Conservation (phyloP, 2,113 vertebrate genomes). For the Megaceryle maxima region DNA sequence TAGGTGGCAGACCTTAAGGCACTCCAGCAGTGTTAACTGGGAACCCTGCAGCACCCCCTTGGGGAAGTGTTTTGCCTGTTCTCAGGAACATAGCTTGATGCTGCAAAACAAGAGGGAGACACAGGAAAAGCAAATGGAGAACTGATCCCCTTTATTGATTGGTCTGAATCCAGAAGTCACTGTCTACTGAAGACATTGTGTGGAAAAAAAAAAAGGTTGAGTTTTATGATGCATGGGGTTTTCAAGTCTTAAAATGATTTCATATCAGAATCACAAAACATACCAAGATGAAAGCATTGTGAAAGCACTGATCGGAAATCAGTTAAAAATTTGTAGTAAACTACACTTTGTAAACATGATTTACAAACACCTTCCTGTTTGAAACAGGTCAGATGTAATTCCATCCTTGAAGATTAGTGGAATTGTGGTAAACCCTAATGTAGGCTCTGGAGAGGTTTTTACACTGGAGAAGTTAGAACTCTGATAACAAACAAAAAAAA, state of each 20-base stretch:
- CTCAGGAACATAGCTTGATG: background rate
- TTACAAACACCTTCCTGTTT: constrained; percentile 56
- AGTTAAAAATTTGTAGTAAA: constrained; percentile 51
- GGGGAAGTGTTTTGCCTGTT: background rate
- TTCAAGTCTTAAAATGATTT: constrained; percentile 83
- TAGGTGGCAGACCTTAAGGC: background rate
- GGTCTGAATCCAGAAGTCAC: constrained; percentile 85
- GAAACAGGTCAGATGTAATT: constrained; percentile 56
- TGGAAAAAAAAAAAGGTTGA: constrained; percentile 70
- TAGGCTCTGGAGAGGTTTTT: constrained; percentile 58
- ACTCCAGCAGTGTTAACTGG: background rate
- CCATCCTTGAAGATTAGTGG: constrained; percentile 34
- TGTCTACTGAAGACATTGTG: constrained; percentile 84
- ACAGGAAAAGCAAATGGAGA: constrained; percentile 72
- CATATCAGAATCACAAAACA: constrained; percentile 57
- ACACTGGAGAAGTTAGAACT: constrained; percentile 15
- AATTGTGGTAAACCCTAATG: constrained; percentile 51
- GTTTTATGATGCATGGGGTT: constrained; percentile 78
- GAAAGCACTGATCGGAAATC: constrained; percentile 53
- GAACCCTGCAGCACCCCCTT: constrained; percentile 1
- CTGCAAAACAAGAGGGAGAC: constrained; percentile 70
- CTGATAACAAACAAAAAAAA: background rate
- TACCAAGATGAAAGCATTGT: constrained; percentile 57
- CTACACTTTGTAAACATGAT: constrained; percentile 35
- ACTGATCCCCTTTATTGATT: constrained; percentile 89